Evolutionary conservation across 2,797 vertebrate genomes (phyloP), one percentile per base, ranked within the genome.

Genomic region (Sebastes kiyomatsui): DNA sequence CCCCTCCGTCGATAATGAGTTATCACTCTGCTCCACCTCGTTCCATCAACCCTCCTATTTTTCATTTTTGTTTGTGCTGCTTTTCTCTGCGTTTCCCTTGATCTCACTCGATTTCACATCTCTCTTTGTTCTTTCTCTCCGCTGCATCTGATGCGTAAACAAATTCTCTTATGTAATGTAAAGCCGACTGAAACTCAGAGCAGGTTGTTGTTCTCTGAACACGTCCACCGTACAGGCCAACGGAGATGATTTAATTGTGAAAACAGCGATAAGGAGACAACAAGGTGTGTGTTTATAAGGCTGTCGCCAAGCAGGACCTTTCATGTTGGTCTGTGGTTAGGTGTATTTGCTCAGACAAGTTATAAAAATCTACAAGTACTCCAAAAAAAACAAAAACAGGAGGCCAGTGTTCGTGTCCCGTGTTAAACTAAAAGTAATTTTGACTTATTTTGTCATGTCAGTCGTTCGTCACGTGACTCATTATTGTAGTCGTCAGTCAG

Each of bases 1-100:
- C 70, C 66, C 23, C 74, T 67, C 54, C 1, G 35, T 83, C 8
- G 5, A 70, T 84, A 83, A 76, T 61, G 82, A 79, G 33, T 62
- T 62, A 85, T 67, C 25, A 28, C 62, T 59, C 27, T 11, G 30
- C 72, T 73, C 69, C 67, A n/a, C 72, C 32, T 46, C 5, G 13
- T 32, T 60, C 38, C 55, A 58, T 54, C 75, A 32, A n/a, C 67
- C 6, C 8, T 68, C 35, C 65, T 12, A 2, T 54, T 74, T 69
- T 62, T 32, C 5, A 20, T 58, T 71, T 66, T 61, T 33, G 11
- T 66, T 30, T 65, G 11, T 12, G 59, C 55, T 52, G 56, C 23
- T 65, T 73, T 81, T 81, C 75, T 58, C 38, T 12, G 16, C 13
- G 7, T 75, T 74, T 32, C 28, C 30, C 28, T 76, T 78, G 49